phyloP scores from a whole-genome alignment of 2,888 invertebrate genomes.

The Entomobrya multifasciata region DNA sequence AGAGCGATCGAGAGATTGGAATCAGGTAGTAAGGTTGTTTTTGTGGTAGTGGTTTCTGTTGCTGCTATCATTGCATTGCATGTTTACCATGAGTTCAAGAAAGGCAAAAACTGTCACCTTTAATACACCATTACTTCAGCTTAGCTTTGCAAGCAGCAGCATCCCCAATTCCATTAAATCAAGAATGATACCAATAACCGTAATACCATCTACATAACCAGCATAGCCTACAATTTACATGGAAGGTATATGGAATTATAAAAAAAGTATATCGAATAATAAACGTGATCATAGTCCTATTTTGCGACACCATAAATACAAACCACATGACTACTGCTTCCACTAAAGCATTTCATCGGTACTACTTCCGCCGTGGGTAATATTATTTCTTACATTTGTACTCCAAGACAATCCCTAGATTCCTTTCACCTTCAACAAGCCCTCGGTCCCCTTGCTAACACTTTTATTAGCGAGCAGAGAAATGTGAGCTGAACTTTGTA shows the following conservation, averaged over 20 bases:
- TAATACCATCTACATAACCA: neutral
- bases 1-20: neutral
- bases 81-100: no score
- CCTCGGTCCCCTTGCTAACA: no score
- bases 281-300: no score
- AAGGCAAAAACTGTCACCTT: constrained; percentile 29
- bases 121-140: neutral
- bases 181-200: constrained; percentile 46
- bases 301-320: no score
- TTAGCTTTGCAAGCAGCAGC: neutral
- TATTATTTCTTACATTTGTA: constrained; percentile 38
- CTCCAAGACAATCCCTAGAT: no score
- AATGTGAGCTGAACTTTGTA: no score
- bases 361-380: neutral
- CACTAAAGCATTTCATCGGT: neutral
- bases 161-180: constrained; percentile 40
- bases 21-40: constrained; percentile 3
- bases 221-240: neutral
- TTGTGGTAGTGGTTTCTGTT: neutral
- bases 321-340: neutral
- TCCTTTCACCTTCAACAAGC: no score
- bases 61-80: neutral
- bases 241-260: no score
- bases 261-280: no score
- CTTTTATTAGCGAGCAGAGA: no score